Base-by-base conservation (phyloP, 2,113 vertebrate genomes). In the Vulpes ferrilata region DNA sequence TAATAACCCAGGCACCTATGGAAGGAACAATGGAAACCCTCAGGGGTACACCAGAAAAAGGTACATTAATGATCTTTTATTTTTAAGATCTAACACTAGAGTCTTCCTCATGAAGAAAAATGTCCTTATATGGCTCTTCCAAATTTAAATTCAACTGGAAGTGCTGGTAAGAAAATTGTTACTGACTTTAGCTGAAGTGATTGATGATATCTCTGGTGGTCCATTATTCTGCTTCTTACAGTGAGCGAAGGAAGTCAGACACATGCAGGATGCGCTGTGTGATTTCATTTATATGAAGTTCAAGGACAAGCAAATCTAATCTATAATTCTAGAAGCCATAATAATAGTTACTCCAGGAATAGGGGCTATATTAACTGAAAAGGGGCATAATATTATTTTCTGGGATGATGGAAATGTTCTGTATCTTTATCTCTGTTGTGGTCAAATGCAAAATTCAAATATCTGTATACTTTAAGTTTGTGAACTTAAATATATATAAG, bases 21-120 rank as follows among this genome's bases (percentile, higher is more conserved):
- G 20, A 81, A 81, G 64, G 59, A 97, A 82, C 7, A 38, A 7
- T 48, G 11, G 7, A 83, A 71, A 32, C 15, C 32, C 7, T 4
- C 20, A 48, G 84, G 86, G 5, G 1, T 22, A 74, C 2, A 86
- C 11, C 32, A 88, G 48, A 87, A 82, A 81, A 12, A 65, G 7
- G 48, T 48, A 55, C 4, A 55, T 69, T 62, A 51, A 69, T 78
- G 27, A 15, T 13, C 1, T 30, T 64, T 95, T 82, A 81, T 35
- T 7, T 74, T 93, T 86, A 43, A 67, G 32, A 88, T 57, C 32
- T 25, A 65, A 13, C 19, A 4, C 5, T 65, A 30, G 4, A 48
- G n/a, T 73, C 55, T 92, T 92, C 23, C 43, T 96, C 62, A 79
- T 73, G 60, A 57, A 88, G 32, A 35, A 92, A 62, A 62, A 73